A percentile compares a stretch with the other conserved stretches of the same genome.
phyloP scores from a whole-genome alignment of 2,113 vertebrate genomes.

The Baryphthengus martii region DNA sequence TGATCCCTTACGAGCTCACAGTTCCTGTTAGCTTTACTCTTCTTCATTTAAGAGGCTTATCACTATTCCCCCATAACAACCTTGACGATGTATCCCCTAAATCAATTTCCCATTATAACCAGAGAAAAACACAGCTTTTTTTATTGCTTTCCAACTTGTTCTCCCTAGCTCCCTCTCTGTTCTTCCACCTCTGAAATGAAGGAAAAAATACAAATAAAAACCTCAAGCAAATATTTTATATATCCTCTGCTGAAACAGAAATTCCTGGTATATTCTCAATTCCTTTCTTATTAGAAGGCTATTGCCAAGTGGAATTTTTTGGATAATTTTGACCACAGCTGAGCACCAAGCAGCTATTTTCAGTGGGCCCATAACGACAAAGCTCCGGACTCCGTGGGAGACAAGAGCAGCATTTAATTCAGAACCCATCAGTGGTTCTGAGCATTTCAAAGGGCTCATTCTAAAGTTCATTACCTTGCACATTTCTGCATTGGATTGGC shows the following conservation, averaged over 20 bases:
- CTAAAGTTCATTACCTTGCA: neutral
- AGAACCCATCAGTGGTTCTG: neutral
- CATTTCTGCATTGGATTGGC: neutral
- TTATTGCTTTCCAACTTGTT: neutral
- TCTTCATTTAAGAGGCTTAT: neutral
- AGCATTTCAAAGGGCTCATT: neutral
- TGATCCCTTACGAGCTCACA: rapidly evolving
- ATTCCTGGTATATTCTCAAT: neutral
- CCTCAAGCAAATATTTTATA: rapidly evolving
- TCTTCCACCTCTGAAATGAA: neutral
- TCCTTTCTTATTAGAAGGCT: neutral
- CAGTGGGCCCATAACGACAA: neutral
- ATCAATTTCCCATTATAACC: neutral
- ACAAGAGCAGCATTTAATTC: neutral
- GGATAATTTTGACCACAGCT: neutral
- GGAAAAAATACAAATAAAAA: neutral
- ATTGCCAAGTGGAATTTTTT: neutral
- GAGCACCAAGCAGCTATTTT: neutral
- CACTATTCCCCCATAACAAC: neutral
- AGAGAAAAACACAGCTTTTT: neutral
- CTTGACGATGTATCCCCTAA: neutral
- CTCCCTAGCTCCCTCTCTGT: neutral
- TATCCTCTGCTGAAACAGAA: neutral
- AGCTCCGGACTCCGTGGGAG: neutral
- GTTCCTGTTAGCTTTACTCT: neutral